Conservation (phyloP, 1,140 invertebrate species). For the Drosophila mayri region DNA sequence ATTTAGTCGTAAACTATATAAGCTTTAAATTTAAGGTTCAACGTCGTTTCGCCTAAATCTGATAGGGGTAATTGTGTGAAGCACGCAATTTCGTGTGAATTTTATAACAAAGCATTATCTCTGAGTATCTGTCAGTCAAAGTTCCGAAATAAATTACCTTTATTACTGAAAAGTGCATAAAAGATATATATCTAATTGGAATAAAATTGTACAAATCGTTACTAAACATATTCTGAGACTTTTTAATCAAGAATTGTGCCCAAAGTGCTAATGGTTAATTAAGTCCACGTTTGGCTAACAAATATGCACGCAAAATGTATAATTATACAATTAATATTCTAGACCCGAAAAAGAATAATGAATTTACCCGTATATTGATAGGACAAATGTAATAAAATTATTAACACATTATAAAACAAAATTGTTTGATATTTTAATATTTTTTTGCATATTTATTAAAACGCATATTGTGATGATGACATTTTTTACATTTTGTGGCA, state of each 20-base stretch:
- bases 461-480: background rate
- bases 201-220: slow-evolving; percentile 4
- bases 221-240: background rate
- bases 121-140: slow-evolving; percentile 7
- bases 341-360: background rate
- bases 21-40: slow-evolving; percentile 28
- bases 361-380: background rate
- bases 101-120: slow-evolving; percentile 46
- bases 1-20: background rate
- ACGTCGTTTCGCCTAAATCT: background rate
- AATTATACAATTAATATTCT: slow-evolving; percentile 22
- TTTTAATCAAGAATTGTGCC: background rate
- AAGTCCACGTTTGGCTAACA: background rate
- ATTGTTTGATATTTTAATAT: background rate
- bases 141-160: slow-evolving; percentile 14
- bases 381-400: slow-evolving; percentile 1
- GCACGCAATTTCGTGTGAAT: slow-evolving; percentile 47
- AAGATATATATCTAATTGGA: background rate
- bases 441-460: background rate
- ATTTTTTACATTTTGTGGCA: background rate
- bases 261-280: slow-evolving; percentile 20
- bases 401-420: background rate
- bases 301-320: background rate
- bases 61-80: slow-evolving; percentile 31
- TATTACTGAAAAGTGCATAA: slow-evolving; percentile 11